These are phyloP conservation scores for Cylindroiulus punctatus DNA, from an alignment of 2,888 invertebrate species.

Conservation along the genomic window DNA sequence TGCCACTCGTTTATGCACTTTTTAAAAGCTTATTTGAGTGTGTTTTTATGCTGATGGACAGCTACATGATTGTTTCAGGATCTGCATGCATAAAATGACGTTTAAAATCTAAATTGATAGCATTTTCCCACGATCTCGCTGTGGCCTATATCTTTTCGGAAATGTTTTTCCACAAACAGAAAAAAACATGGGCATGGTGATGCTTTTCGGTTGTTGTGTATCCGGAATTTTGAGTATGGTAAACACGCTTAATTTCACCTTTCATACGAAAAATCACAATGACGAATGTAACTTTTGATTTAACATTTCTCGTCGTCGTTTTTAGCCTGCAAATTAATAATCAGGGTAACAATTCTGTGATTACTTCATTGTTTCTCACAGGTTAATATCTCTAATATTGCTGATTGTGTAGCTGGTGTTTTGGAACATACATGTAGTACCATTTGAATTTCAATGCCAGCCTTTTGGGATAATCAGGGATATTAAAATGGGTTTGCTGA, in stretches of 20 bases:
- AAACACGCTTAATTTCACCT: no score
- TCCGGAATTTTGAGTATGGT: not conserved
- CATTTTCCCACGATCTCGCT: not conserved
- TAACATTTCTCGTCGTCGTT: not conserved
- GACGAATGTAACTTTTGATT: not conserved
- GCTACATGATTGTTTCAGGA: slow-evolving; percentile 38
- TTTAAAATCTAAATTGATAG: slow-evolving; percentile 32
- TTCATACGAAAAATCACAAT: not conserved
- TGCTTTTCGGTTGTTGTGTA: not conserved
- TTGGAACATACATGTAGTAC: no score
- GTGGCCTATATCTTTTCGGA: not conserved
- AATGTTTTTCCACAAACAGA: not conserved
- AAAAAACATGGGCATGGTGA: not conserved
- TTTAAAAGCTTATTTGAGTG: slow-evolving; percentile 44
- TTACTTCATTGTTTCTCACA: no score
- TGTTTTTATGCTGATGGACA: slow-evolving; percentile 36
- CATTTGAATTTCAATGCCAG: no score
- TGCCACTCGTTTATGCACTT: slow-evolving; percentile 22
- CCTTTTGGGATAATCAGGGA: no score
- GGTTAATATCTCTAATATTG: no score
- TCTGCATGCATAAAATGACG: slow-evolving; percentile 28
- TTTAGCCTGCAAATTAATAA: no score
- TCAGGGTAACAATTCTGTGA: no score
- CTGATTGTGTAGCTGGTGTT: no score
- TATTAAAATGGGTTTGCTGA: no score